Evolutionary conservation across 2,888 invertebrate species (phyloP), one percentile per base, ranked within the genome.

Genomic region (Dione vanillae): DNA sequence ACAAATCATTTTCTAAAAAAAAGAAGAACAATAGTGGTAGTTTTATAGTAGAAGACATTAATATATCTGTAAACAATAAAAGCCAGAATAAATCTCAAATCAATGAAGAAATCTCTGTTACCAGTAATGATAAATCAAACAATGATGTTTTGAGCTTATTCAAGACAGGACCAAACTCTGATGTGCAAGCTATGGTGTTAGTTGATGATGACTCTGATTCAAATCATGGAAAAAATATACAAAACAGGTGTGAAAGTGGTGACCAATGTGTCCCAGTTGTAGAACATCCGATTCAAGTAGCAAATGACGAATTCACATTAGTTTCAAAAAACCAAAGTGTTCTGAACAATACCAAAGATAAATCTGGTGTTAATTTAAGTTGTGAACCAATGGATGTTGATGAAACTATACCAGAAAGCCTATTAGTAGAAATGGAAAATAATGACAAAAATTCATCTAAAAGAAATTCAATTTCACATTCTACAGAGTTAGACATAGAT

Each of bases 301-400:
- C 65, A 59, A 61, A 58, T 61, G 58, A 66, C 12, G 54, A 51
- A 47, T 58, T 70, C 5, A 62, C 47, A 40, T 16, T 61, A 0
- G 54, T 41, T 27, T 45, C 61, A 27, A 59, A 67, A 40, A 61
- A 69, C 19, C 71, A 67, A 49, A 49, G 16, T 47, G 11, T 19
- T 11, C 12, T 40, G 6, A 40, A 52, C 56, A 40, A 65, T 41
- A 35, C 56, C 7, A 68, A 64, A 49, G 62, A 74, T 58, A 62
- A 70, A 67, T 54, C 69, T 11, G 69, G 68, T n/a, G 47, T 62
- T 40, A 71, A 66, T 27, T 45, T 43, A 45, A 61, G 70, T 43
- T 87, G 84, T 76, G 92, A 93, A 80, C 91, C 92, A 35, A 93
- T 93, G 92, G 93, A 93, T 80, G 82, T 93, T 78, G 93, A 93